Conservation (phyloP, 1,140 invertebrate genomes). For the Trichogramma pretiosum region DNA sequence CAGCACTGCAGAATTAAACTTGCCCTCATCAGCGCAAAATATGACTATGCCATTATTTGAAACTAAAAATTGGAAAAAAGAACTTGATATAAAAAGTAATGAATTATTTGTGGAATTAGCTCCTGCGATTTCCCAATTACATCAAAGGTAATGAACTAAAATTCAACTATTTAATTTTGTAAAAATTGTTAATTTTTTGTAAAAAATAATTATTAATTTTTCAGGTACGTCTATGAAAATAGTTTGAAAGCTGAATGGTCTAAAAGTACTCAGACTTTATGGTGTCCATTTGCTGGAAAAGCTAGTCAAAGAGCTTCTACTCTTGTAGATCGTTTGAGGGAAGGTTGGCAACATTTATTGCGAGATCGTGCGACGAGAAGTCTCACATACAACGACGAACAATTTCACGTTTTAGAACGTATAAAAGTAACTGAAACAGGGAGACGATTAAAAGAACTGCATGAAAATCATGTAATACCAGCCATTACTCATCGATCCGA, state of each 20-base stretch:
- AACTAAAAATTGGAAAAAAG: constrained; percentile 35
- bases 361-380: constrained; percentile 75
- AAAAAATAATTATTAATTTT: neutral
- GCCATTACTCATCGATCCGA: constrained; percentile 60
- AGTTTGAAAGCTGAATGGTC: constrained; percentile 64
- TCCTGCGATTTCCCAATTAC: constrained; percentile 50
- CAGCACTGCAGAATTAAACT: neutral
- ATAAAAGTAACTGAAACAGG: constrained; percentile 63
- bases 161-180: constrained; percentile 1
- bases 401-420: constrained; percentile 84
- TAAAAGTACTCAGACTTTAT: constrained; percentile 54
- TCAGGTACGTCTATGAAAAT: constrained; percentile 45
- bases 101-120: constrained; percentile 40
- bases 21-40: neutral
- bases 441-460: constrained; percentile 54
- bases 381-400: constrained; percentile 85
- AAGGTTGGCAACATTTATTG: constrained; percentile 86
- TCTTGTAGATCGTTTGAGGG: constrained; percentile 68
- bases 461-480: constrained; percentile 57
- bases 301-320: constrained; percentile 64
- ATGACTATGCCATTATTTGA: constrained; percentile 20
- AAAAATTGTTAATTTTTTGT: neutral
- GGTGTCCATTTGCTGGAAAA: constrained; percentile 56
- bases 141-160: constrained; percentile 46
- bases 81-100: constrained; percentile 38